Evolutionary conservation across 92 coral and sea anemone genomes (phyloP), one percentile per base, ranked within the genome.

Genomic region (Porites rus): DNA sequence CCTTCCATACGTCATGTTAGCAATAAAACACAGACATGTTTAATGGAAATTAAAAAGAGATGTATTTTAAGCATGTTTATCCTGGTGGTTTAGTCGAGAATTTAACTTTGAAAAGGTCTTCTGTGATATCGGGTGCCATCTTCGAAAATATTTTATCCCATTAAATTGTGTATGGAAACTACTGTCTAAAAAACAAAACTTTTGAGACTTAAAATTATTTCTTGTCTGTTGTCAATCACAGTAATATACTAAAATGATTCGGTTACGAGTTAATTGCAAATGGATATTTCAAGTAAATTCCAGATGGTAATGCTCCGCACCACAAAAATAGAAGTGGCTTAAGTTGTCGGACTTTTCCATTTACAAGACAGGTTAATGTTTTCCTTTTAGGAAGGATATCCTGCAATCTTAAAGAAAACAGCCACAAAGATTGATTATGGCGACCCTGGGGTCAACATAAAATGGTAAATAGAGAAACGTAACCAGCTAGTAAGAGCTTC

Each of bases 331-430:
- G 61, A 10, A 56, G 16, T 10, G 61, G 13, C 16, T 14, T 10
- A 14, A 56, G 61, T 10, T 56, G 61, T 56, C 61, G 16, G 61
- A 56, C 61, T 2, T 10, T 56, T 62, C 66, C 66, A 7, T 7
- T 19, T 62, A 62, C 20, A 62, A 75, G 38, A 22, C 19, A 10
- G 38, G 17, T 63, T 65, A 79, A 80, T 59, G 24, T 76, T 24
- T 54, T 81, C 85, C 13, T 3, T 70, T 69, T 58, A 18, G 69
- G 86, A 14, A 70, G 31, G 68, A 81, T 69, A 31, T 56, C 56
- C 22, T 75, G 28, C 64, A 75, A 56, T 56, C 18, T 56, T 4
- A 75, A 56, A 81, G 62, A 60, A 28, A 69, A 58, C 31, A 31
- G 2, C 31, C 7, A 16, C 61, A 3, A 8, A 22, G 59, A 24